Evolutionary conservation across 2,888 invertebrate species (phyloP), one percentile per base, ranked within the genome.

Genomic region (Hypolimnas misippus): DNA sequence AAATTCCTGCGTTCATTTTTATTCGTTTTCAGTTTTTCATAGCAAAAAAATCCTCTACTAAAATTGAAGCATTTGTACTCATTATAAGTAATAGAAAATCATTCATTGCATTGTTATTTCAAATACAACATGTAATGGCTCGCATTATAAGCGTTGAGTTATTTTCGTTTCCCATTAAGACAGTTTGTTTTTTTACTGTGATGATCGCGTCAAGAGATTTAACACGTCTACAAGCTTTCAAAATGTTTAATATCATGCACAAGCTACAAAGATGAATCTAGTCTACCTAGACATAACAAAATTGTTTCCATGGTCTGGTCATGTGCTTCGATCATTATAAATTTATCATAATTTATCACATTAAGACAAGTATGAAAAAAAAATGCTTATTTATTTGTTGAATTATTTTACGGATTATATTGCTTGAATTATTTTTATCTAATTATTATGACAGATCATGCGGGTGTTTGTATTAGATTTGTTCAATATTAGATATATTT

Each of bases 131-230:
- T 19, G 17, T 42, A 42, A 17, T 84, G 79, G 79, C 69, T 77
- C 70, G 76, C 77, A 77, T 76, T 78, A 76, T 75, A 74, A 78
- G 46, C 76, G 73, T 62, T 68, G 73, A 71, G 82, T 75, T 85
- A 84, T 84, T 84, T 79, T 77, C 76, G 77, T 77, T 74, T 69
- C 68, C 71, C 76, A 79, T 82, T 81, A 82, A 78, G 76, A 76
- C 68, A 51, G 73, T 79, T 79, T 76, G 75, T 77, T 79, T 71
- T 81, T 62, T 25, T 44, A 40, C 19, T 42, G 57, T 54, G 53
- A 42, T 57, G 56, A 60, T 66, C 42, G 49, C 54, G 60, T 63
- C 57, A 66, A 53, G 35, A 57, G 42, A 54, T 65, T 54, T 46
- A 42, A 50, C 31, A 53, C 46, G 31, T 54, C 40, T 57, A 53